Base-by-base conservation (phyloP, 2,113 vertebrate genomes). In the Amia ocellicauda region DNA sequence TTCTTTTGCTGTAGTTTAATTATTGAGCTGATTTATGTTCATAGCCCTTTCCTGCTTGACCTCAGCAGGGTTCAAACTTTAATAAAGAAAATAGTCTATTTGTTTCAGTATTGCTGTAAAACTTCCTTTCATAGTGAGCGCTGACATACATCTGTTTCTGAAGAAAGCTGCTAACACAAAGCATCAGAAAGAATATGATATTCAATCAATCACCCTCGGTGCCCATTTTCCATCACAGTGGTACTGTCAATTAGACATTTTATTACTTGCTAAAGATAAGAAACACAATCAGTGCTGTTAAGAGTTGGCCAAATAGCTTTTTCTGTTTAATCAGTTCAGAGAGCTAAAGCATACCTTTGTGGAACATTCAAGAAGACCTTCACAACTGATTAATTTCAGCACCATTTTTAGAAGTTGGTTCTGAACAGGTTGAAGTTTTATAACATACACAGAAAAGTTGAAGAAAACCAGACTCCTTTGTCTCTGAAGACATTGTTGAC, bases 231-330 rank as follows among this genome's bases (percentile, higher is more conserved):
- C 54, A 42, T 58, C 53, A 31, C 52, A 31, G 45, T 20, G 26
- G 17, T 17, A 47, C 41, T 19, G 60, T 41, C 47, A 49, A 41
- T 43, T 29, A 43, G 14, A 28, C 9, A 55, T n/a, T 40, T 62
- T 67, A 43, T 67, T 68, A 52, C 64, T 49, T 43, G 27, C n/a
- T 51, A 23, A 28, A 36, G 23, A 28, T 19, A 67, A 27, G 10
- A 56, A 50, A 13, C 36, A 31, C 36, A 63, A 28, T 13, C 20
- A 29, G 42, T 49, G 16, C 20, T 31, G 14, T 22, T 20, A 53
- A 9, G 31, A 20, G 28, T 26, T 24, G 28, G 49, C 49, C 40
- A 54, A 55, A 26, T 56, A 45, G 11, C 5, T 36, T 36, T 36
- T 36, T 36, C 11, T 36, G 5, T 36, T 5, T 36, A 36, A 36